Conservation (phyloP, 2,888 invertebrate genomes). For the Chironomus tentans region DNA sequence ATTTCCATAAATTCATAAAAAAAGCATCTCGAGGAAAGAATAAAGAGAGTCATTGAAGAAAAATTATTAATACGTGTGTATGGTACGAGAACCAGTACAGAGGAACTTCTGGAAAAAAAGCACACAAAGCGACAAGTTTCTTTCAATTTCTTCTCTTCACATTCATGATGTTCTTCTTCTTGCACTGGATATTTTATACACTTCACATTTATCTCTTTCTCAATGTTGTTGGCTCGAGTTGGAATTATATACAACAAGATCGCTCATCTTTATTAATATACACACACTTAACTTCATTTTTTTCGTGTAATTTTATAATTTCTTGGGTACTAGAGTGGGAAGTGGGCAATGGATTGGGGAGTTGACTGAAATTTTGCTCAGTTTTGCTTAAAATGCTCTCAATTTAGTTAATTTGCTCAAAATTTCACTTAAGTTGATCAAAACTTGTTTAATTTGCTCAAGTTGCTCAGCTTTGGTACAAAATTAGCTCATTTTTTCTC, state of each 20-base stretch:
- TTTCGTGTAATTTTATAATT: too few species aligned
- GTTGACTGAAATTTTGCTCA: too few species aligned
- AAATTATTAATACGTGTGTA: neutral
- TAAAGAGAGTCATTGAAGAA: neutral
- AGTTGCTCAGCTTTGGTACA: too few species aligned
- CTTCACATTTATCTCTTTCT: neutral
- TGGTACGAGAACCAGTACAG: neutral
- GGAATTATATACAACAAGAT: neutral
- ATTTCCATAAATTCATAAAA: neutral
- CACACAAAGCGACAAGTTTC: conserved; percentile 5
- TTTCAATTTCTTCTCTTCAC: neutral
- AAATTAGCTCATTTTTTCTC: too few species aligned
- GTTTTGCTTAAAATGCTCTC: too few species aligned
- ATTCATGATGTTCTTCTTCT: conserved; percentile 14
- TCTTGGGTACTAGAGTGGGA: too few species aligned
- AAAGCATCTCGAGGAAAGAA: neutral
- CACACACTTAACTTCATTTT: neutral
- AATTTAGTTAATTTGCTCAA: too few species aligned
- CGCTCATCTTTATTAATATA: conserved; percentile 24
- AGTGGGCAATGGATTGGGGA: too few species aligned
- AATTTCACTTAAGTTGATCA: too few species aligned
- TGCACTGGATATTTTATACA: neutral
- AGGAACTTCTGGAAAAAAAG: neutral
- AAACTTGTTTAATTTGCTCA: too few species aligned
- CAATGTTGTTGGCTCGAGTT: neutral